Evolutionary conservation across 2,113 vertebrate genomes (phyloP).

Genomic region (Australoheros scitulus): DNA sequence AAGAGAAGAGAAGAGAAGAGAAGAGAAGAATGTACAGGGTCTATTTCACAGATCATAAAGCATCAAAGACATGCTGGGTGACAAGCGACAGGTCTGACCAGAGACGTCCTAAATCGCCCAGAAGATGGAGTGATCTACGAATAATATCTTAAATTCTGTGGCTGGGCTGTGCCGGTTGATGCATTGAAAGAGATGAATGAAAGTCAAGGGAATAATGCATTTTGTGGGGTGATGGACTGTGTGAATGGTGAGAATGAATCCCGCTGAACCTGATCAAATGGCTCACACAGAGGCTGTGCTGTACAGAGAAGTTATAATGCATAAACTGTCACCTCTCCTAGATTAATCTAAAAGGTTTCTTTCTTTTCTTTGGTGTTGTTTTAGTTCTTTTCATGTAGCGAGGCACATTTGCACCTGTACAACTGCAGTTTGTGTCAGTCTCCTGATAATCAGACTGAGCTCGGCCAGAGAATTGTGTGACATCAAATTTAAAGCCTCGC

Average conservation of each 20-base stretch:
- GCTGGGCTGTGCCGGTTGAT: background rate
- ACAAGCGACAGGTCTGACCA: constrained; percentile 42
- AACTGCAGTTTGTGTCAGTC: background rate
- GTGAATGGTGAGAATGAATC: constrained; percentile 13
- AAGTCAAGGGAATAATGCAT: constrained; percentile 38
- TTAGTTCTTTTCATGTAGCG: background rate
- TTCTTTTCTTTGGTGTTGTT: background rate
- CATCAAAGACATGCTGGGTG: constrained; percentile 52
- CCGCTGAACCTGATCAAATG: background rate
- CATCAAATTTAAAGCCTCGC: no score
- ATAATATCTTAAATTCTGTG: constrained; percentile 32
- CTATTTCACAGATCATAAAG: constrained; percentile 71
- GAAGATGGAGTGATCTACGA: constrained; percentile 41
- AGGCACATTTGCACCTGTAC: background rate
- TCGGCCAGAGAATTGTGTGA: background rate
- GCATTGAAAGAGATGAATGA: constrained; percentile 33
- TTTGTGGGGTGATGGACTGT: constrained; percentile 32
- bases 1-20: constrained; percentile 11
- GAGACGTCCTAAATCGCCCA: constrained; percentile 52
- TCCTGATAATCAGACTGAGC: background rate
- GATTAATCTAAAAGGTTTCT: background rate
- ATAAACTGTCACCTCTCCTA: background rate
- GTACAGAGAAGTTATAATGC: background rate
- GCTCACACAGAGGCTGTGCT: background rate
- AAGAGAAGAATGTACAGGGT: constrained; percentile 38